A percentile compares a stretch with the other conserved stretches of the same genome.
These are phyloP conservation scores for Steromphala cineraria DNA, from an alignment of 2,888 invertebrate genomes.

Conservation along the genomic window DNA sequence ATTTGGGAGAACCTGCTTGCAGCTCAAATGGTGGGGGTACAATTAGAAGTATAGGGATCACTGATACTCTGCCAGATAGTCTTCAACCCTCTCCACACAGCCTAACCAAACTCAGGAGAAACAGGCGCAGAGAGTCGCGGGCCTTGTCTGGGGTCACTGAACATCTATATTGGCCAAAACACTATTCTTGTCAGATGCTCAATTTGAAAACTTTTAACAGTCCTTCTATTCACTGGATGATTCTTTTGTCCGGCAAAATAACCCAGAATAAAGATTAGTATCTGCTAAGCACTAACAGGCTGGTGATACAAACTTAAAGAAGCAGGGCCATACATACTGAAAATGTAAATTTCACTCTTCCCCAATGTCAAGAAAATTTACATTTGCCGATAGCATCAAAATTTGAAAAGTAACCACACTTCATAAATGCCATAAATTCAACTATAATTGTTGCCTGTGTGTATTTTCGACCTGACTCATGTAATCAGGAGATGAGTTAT, in stretches of 20 bases:
- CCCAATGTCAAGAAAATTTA: background rate
- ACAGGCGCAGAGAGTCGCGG: background rate
- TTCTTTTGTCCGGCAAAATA: background rate
- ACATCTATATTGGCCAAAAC: background rate
- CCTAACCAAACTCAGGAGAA: background rate
- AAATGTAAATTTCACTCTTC: background rate
- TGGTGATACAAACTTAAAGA: background rate
- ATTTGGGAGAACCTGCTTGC: conserved; percentile 1
- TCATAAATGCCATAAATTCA: too few species aligned
- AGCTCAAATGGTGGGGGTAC: conserved; percentile 6
- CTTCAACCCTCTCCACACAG: background rate
- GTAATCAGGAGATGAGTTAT: background rate
- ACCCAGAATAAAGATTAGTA: background rate
- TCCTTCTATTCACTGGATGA: background rate
- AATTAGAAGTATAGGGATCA: conserved; percentile 14
- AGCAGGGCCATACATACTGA: background rate
- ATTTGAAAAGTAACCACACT: background rate
- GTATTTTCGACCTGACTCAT: too few species aligned
- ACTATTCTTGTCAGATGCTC: background rate
- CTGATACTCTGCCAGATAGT: conserved; percentile 11
- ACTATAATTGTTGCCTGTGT: too few species aligned
- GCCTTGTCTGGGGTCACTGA: conserved; percentile 4
- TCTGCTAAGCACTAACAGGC: background rate
- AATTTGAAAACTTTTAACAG: conserved; percentile 15
- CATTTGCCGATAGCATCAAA: background rate